Conservation (phyloP, 1,140 invertebrate genomes). For the Chlorops oryzae region DNA sequence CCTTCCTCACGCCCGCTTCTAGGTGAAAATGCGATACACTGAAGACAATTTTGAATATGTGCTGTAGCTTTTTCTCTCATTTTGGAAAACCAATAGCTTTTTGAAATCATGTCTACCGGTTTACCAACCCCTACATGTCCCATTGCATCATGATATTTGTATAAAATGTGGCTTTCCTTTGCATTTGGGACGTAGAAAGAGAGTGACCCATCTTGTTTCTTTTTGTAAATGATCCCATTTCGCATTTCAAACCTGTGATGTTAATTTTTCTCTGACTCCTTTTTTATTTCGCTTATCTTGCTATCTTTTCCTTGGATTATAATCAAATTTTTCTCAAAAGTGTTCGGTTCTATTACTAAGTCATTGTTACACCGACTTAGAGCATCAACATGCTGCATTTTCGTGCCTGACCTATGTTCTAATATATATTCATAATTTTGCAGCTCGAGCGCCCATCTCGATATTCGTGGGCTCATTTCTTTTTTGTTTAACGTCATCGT, state of each 20-base stretch:
- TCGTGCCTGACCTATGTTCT: conserved; percentile 17
- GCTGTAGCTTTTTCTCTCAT: conserved; percentile 23
- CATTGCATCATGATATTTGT: conserved; percentile 19
- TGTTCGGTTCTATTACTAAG: neutral
- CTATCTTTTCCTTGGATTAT: neutral
- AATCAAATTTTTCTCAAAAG: neutral
- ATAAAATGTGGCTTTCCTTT: conserved; percentile 18
- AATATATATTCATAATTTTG: no score
- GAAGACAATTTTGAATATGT: conserved; percentile 18
- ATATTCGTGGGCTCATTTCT: no score
- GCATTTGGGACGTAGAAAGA: conserved; percentile 22
- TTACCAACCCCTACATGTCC: conserved; percentile 23
- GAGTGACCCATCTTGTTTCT: neutral
- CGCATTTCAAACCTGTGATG: neutral
- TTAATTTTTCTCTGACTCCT: neutral
- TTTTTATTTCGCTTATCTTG: neutral
- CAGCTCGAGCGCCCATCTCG: conserved; percentile 29
- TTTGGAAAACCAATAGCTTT: conserved; percentile 26
- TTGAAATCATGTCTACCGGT: conserved; percentile 10
- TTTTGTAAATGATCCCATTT: neutral
- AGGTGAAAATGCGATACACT: conserved; percentile 22
- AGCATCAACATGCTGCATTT: conserved; percentile 36
- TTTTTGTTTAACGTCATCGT: no score
- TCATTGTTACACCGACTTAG: conserved; percentile 15
- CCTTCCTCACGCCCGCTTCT: conserved; percentile 18